phyloP scores from a whole-genome alignment of 1,140 invertebrate genomes.

The Gonatopus flavifemur region DNA sequence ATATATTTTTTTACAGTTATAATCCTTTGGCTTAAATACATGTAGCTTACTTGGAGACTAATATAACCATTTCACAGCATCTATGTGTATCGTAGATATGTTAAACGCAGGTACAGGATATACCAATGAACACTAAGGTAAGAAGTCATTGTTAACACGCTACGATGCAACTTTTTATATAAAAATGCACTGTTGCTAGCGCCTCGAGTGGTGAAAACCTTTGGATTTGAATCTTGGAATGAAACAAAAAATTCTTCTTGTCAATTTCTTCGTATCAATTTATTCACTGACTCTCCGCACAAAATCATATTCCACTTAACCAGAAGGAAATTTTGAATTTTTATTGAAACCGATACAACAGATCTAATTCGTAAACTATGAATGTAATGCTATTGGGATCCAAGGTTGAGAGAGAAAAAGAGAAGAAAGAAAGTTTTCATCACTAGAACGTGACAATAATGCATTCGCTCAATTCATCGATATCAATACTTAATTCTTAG shows the following conservation, averaged over 20 bases:
- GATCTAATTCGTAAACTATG: no score
- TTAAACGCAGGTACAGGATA: conserved; percentile 28
- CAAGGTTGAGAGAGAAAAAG: no score
- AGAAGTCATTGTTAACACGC: conserved; percentile 8
- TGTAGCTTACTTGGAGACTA: conserved; percentile 22
- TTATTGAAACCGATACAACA: no score
- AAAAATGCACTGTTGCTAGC: background rate
- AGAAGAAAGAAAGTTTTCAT: no score
- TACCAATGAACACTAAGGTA: conserved; percentile 20
- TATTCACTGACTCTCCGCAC: no score
- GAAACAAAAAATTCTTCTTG: background rate
- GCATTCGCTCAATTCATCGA: no score
- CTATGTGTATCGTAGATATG: conserved; percentile 29
- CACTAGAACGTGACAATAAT: no score
- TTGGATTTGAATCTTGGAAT: background rate
- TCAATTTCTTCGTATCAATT: no score
- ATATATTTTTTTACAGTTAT: conserved; percentile 17
- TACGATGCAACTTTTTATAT: conserved; percentile 1
- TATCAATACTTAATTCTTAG: no score
- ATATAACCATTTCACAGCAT: conserved; percentile 15
- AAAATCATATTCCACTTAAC: no score
- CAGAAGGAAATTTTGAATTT: no score
- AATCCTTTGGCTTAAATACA: conserved; percentile 36
- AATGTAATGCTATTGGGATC: no score
- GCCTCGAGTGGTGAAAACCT: conserved; percentile 1